These are phyloP conservation scores for Oryzias melastigma DNA, from an alignment of 2,113 vertebrate genomes.

Conservation along the genomic window DNA sequence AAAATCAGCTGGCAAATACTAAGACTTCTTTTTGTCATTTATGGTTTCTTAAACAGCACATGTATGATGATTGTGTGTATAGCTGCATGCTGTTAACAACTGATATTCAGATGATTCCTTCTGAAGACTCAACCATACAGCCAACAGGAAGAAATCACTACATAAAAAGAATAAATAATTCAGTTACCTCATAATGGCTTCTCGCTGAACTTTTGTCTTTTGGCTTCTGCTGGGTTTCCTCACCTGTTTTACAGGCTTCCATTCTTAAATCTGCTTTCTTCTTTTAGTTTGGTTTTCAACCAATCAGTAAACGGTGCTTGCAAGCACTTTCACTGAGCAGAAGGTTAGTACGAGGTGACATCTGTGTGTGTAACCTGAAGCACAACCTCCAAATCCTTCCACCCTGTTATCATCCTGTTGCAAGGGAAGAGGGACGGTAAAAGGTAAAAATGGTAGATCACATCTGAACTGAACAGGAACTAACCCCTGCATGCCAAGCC, in stretches of 20 bases:
- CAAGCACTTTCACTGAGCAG: conserved; percentile 35
- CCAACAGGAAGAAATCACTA: conserved; percentile 47
- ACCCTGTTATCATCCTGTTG: conserved; percentile 22
- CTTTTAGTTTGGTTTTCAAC: conserved; percentile 20
- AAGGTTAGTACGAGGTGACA: conserved; percentile 53
- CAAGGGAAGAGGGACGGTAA: not conserved
- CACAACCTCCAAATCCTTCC: conserved; percentile 29
- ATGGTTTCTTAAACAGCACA: not conserved
- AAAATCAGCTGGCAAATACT: conserved; percentile 20
- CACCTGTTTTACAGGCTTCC: conserved; percentile 20
- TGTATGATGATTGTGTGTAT: conserved; percentile 2
- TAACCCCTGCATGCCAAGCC: conserved; percentile 33
- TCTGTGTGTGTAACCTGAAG: conserved; percentile 58
- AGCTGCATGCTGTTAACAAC: conserved; percentile 15
- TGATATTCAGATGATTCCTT: conserved; percentile 18
- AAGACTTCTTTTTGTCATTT: not conserved
- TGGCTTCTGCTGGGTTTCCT: conserved; percentile 32
- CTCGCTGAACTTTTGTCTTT: conserved; percentile 45
- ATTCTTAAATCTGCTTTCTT: conserved; percentile 24
- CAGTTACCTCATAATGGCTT: conserved; percentile 53
- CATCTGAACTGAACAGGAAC: conserved; percentile 54
- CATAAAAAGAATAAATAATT: conserved; percentile 59
- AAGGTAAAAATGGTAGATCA: conserved; percentile 18
- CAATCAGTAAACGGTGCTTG: conserved; percentile 2
- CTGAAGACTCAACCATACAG: conserved; percentile 11